A percentile compares a stretch with the other conserved stretches of the same genome.
These are phyloP conservation scores for Columba guinea DNA, from an alignment of 2,797 vertebrate genomes.

Conservation along the genomic window DNA sequence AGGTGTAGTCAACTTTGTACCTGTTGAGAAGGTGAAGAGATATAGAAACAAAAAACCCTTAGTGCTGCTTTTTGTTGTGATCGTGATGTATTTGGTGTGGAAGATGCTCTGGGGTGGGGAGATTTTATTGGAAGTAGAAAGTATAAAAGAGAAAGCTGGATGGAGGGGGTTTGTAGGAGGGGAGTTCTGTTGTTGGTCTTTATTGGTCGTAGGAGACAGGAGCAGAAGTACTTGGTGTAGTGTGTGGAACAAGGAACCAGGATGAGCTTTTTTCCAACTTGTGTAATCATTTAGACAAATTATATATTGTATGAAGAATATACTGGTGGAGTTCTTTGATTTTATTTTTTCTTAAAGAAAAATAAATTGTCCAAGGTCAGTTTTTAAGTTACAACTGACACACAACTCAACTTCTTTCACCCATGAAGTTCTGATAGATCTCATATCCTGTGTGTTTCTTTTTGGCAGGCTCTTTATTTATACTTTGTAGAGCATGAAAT, in stretches of 20 bases:
- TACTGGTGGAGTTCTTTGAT: not conserved
- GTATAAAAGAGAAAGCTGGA: not conserved
- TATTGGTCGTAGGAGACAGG: not conserved
- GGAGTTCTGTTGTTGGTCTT: not conserved
- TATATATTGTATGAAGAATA: not conserved
- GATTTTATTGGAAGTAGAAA: not conserved
- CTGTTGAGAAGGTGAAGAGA: not conserved
- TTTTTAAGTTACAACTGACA: slow-evolving; percentile 8
- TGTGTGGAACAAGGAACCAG: not conserved
- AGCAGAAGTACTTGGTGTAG: not conserved
- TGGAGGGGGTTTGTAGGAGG: not conserved
- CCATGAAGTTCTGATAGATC: slow-evolving; percentile 10
- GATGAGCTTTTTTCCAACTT: not conserved
- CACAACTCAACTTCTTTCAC: not conserved
- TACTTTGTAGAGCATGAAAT: slow-evolving; percentile 44
- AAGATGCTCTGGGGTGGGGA: not conserved
- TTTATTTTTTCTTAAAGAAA: not conserved
- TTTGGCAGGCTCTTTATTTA: slow-evolving; percentile 41
- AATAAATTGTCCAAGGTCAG: not conserved
- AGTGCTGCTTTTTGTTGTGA: not conserved
- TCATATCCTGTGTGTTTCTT: slow-evolving; percentile 14
- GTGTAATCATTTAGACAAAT: not conserved
- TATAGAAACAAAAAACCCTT: not conserved
- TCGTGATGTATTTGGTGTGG: not conserved
- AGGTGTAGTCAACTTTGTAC: not conserved